A percentile compares a stretch with the other conserved stretches of the same genome.
Evolutionary conservation across 1,140 invertebrate species (phyloP).

Genomic region (Neodiprion pinetum): DNA sequence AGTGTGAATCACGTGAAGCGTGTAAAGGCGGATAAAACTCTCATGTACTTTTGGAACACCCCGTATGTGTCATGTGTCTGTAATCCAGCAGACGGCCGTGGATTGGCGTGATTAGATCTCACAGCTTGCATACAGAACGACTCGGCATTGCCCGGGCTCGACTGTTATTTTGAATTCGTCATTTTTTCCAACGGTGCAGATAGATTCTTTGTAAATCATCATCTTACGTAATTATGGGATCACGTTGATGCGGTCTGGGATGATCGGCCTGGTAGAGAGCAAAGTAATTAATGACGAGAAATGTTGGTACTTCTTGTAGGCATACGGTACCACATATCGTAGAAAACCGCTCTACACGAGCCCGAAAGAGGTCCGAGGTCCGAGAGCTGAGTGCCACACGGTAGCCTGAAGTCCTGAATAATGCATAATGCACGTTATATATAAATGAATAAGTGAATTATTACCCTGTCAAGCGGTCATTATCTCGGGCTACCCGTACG

Average conservation of each 20-base stretch:
- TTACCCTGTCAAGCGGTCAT: constrained; percentile 1
- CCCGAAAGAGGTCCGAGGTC: neutral
- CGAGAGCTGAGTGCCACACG: neutral
- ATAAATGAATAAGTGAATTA: constrained; percentile 8
- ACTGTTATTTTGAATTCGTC: constrained; percentile 8
- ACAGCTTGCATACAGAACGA: constrained; percentile 4
- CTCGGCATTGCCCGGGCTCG: neutral
- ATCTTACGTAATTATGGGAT: neutral
- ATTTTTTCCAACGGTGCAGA: constrained; percentile 7
- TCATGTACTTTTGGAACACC: neutral
- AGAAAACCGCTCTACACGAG: neutral
- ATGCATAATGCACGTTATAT: neutral
- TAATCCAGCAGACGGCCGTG: constrained; percentile 11
- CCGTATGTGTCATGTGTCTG: neutral
- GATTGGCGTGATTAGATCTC: constrained; percentile 10
- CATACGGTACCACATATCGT: neutral
- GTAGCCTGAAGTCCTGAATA: neutral
- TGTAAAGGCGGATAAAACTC: neutral
- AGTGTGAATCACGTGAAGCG: neutral
- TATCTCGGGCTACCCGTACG: neutral
- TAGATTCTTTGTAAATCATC: constrained; percentile 9
- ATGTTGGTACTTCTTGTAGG: neutral
- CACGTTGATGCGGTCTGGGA: neutral
- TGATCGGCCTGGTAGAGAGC: neutral
- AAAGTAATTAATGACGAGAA: neutral